Evolutionary conservation across 2,888 invertebrate genomes (phyloP).

Genomic region (Epiblema foenella): DNA sequence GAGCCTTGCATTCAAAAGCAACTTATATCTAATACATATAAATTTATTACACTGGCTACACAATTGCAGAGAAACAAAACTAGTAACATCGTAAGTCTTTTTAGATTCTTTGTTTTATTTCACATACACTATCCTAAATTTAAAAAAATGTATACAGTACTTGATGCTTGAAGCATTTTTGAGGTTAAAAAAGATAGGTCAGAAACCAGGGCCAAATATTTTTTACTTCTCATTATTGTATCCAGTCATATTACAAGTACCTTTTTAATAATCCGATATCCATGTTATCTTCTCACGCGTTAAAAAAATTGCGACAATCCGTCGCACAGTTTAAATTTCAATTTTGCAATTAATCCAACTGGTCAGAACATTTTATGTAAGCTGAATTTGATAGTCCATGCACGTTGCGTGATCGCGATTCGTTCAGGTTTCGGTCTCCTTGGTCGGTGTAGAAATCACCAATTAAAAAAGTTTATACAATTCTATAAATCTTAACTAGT

Average conservation of each 20-base stretch:
- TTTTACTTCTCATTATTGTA: not conserved
- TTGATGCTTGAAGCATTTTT: not conserved
- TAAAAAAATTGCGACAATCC: constrained; percentile 13
- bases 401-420: constrained; percentile 42
- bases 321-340: constrained; percentile 35
- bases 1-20: constrained; percentile 4
- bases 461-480: constrained; percentile 40
- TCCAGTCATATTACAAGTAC: constrained; percentile 1
- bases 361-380: constrained; percentile 38
- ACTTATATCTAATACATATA: not conserved
- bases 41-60: not conserved
- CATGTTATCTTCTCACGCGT: constrained; percentile 12
- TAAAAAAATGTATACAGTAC: no score
- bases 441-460: constrained; percentile 41
- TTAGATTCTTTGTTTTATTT: not conserved
- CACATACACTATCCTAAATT: not conserved
- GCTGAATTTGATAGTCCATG: constrained; percentile 43
- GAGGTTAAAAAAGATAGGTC: not conserved
- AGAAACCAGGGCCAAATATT: not conserved
- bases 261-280: constrained; percentile 3
- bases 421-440: constrained; percentile 41
- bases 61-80: not conserved
- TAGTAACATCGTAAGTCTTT: not conserved
- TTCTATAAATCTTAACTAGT: constrained; percentile 32
- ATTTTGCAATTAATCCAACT: constrained; percentile 40